Evolutionary conservation across 2,888 invertebrate genomes (phyloP).

Genomic region (Diarsia mendica): DNA sequence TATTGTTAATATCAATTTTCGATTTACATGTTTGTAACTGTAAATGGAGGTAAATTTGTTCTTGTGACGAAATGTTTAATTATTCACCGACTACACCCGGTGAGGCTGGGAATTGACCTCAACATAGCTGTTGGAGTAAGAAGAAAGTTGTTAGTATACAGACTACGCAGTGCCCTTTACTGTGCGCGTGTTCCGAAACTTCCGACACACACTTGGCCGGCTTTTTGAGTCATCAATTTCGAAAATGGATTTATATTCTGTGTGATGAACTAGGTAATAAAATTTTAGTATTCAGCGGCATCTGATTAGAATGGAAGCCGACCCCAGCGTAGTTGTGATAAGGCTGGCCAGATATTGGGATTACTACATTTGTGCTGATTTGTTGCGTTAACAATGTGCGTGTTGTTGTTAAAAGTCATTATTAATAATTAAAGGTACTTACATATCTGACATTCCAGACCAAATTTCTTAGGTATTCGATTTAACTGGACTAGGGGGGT

Average conservation of each 20-base stretch:
- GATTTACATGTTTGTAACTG: background rate
- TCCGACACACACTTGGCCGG: background rate
- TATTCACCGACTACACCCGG: background rate
- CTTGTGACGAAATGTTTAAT: background rate
- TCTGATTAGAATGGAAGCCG: background rate
- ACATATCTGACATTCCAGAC: conserved; percentile 96
- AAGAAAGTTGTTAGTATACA: too few species aligned
- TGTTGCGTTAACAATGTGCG: background rate
- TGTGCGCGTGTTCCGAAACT: background rate
- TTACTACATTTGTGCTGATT: background rate
- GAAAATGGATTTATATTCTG: background rate
- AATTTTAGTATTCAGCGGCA: background rate
- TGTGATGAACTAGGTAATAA: background rate
- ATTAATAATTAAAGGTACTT: conserved; percentile 82
- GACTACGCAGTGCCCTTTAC: background rate
- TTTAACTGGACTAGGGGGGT: conserved; percentile 95
- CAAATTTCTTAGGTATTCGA: conserved; percentile 93
- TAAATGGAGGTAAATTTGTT: background rate
- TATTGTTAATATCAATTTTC: background rate
- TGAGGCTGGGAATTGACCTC: background rate
- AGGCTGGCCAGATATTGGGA: background rate
- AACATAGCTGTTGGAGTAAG: background rate
- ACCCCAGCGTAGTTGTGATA: background rate
- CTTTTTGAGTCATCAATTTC: background rate
- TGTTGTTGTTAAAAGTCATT: background rate